Evolutionary conservation across 1,140 invertebrate species (phyloP), one percentile per base, ranked within the genome.

Genomic region (Oscheius sp.): DNA sequence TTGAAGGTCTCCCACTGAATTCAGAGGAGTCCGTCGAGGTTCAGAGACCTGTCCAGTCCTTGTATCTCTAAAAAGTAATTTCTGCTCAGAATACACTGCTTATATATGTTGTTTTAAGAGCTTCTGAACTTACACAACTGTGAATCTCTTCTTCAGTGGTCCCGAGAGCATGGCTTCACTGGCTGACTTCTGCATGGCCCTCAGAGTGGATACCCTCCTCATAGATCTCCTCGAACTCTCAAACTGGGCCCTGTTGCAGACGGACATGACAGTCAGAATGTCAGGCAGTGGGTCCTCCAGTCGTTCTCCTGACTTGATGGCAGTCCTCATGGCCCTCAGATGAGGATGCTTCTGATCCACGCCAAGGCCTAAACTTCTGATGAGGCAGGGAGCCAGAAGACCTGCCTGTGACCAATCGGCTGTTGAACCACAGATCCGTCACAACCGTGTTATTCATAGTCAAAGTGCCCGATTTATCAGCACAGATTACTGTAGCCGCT

Each of bases 361-460:
- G 23, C 59, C 28, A 68, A 68, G 35, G 34, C 18, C 18, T 79
- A 29, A 74, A 79, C 18, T 20, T 31, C 29, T 20, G 20, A 58
- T 73, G 28, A 3, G 13, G 4, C 7, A 28, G 18, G 7, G 28
- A 10, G 15, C 20, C 1, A 3, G 1, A 18, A 34, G 32, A 59
- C 62, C 31, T 61, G 73, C 79, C 76, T 0, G 76, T 76, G 23
- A 81, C 36, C 20, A 79, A 68, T 28, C 76, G 58, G 10, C 67
- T 61, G 62, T 81, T 81, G 64, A 80, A 81, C 78, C 82, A 84
- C 13, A 83, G 62, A 62, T 91, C 90, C 1, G 94, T 97, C 3
- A 93, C 93, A 0, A 95, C 97, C 95, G 99, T 99, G 86, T 98
- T 93, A 86, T 99, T 99, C 85, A 94, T 92, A 0, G 97, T 99